phyloP scores from a whole-genome alignment of 2,797 vertebrate genomes.

The Peromyscus eremicus region DNA sequence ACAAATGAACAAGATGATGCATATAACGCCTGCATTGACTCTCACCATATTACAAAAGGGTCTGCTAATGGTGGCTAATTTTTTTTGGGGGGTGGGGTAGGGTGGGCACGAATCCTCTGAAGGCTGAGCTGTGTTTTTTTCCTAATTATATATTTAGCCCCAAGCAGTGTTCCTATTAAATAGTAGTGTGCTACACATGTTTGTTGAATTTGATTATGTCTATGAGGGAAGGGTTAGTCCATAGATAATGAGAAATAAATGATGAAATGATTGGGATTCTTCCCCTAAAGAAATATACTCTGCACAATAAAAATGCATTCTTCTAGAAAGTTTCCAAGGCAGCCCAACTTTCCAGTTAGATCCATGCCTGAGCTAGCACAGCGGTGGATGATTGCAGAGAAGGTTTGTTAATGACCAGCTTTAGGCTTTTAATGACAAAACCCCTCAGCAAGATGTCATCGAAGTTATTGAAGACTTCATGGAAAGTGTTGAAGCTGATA shows the following conservation, averaged over 20 bases:
- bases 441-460: slow-evolving; percentile 79
- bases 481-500: slow-evolving; percentile 76
- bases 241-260: slow-evolving; percentile 77
- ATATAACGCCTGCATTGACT: not conserved
- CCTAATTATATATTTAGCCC: slow-evolving; percentile 33
- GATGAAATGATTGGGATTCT: slow-evolving; percentile 73
- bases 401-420: slow-evolving; percentile 79
- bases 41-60: not conserved
- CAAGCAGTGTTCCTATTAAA: not conserved
- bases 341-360: slow-evolving; percentile 75
- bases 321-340: slow-evolving; percentile 79
- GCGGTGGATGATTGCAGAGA: slow-evolving; percentile 74
- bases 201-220: slow-evolving; percentile 55
- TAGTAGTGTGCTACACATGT: not conserved
- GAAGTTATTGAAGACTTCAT: slow-evolving; percentile 81
- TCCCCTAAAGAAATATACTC: slow-evolving; percentile 76
- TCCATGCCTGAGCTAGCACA: slow-evolving; percentile 77
- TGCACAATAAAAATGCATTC: not conserved
- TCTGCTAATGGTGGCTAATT: slow-evolving; percentile 35
- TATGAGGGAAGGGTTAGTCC: slow-evolving; percentile 44
- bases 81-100: not conserved
- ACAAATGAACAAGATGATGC: not conserved
- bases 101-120: not conserved
- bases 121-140: not conserved
- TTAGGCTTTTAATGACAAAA: slow-evolving; percentile 80